These are phyloP conservation scores for Nymphicus hollandicus DNA, from an alignment of 2,113 vertebrate species.

Conservation along the genomic window DNA sequence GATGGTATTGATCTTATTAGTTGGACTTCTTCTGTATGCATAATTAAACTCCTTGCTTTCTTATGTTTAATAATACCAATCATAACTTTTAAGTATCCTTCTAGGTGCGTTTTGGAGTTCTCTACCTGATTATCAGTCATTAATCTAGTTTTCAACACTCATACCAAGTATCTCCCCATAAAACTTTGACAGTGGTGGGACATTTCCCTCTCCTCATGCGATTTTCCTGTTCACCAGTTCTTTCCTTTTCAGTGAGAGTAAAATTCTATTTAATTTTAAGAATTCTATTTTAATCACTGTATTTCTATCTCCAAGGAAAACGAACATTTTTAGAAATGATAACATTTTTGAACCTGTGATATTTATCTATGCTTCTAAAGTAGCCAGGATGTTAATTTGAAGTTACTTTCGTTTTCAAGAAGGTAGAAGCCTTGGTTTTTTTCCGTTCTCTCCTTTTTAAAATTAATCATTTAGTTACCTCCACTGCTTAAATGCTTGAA, in stretches of 20 bases:
- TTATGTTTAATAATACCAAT: not conserved
- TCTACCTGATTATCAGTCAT: not conserved
- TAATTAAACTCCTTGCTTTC: not conserved
- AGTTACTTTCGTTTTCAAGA: not conserved
- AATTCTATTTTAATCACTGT: not conserved
- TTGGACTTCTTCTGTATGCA: not conserved
- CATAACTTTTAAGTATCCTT: not conserved
- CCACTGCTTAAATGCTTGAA: not conserved
- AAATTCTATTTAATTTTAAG: not conserved
- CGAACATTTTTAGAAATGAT: not conserved
- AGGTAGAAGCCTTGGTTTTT: not conserved
- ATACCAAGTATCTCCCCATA: not conserved
- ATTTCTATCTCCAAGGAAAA: not conserved
- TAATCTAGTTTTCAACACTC: not conserved
- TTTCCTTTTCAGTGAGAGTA: not conserved
- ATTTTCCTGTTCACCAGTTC: not conserved
- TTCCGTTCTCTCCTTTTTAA: not conserved
- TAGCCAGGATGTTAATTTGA: constrained; percentile 3
- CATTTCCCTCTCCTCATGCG: not conserved
- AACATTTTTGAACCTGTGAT: not conserved
- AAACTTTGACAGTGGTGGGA: not conserved
- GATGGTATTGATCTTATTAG: not conserved
- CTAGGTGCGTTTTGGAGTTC: not conserved
- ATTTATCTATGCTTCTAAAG: constrained; percentile 4
- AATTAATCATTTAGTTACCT: not conserved